Evolutionary conservation across 2,113 vertebrate species (phyloP).

Genomic region (Mobula hypostoma): DNA sequence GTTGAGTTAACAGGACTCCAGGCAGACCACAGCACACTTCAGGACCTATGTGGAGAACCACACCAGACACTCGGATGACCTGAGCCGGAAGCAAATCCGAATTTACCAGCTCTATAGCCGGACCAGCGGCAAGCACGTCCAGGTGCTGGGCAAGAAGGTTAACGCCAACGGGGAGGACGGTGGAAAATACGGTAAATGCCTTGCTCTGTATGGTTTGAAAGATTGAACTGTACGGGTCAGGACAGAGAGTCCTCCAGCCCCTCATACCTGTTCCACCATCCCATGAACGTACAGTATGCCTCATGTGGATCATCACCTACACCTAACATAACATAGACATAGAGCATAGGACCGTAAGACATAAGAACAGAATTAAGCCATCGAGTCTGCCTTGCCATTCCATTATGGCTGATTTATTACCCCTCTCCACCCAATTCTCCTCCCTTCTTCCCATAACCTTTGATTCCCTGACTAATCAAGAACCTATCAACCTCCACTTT

Average conservation of each 20-base stretch:
- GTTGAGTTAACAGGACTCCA: slow-evolving; percentile 54
- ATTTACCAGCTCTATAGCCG: slow-evolving; percentile 70
- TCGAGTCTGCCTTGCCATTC: too few species aligned
- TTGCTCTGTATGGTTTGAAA: not conserved
- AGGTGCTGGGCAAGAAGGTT: slow-evolving; percentile 66
- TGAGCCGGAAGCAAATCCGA: slow-evolving; percentile 66
- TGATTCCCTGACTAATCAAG: too few species aligned
- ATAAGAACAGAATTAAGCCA: too few species aligned
- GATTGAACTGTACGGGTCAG: not conserved
- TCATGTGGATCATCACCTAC: not conserved
- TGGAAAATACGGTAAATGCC: slow-evolving; percentile 64
- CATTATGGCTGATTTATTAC: too few species aligned
- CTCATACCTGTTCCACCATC: not conserved
- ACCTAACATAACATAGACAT: too few species aligned
- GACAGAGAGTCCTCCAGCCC: not conserved
- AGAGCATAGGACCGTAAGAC: too few species aligned
- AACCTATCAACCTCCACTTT: too few species aligned
- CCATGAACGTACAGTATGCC: not conserved
- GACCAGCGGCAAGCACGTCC: slow-evolving; percentile 66
- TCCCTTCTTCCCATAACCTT: too few species aligned
- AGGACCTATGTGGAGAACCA: slow-evolving; percentile 67
- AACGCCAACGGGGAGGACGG: slow-evolving; percentile 73
- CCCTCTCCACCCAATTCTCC: too few species aligned
- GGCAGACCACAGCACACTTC: slow-evolving; percentile 64
- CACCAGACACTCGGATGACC: slow-evolving; percentile 62